Conservation (phyloP, 2,797 vertebrate species). For the Psittacula echo region DNA sequence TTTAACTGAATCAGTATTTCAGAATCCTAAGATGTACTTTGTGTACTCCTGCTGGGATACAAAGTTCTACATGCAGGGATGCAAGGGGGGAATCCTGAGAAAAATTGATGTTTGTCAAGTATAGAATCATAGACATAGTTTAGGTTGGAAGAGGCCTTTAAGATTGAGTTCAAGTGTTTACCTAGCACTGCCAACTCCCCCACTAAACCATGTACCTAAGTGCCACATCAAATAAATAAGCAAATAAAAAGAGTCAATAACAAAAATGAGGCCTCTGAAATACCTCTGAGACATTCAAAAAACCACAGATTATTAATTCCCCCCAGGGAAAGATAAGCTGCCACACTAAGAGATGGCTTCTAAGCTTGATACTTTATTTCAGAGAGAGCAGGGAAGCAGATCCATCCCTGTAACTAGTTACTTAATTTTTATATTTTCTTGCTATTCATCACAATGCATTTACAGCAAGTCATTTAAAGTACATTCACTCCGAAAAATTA, state of each 20-base stretch:
- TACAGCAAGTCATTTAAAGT: constrained; percentile 30
- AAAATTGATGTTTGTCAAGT: not conserved
- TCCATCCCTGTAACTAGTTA: not conserved
- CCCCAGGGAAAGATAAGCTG: not conserved
- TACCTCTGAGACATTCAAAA: not conserved
- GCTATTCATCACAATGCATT: constrained; percentile 16
- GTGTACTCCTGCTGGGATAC: not conserved
- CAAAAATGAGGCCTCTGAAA: not conserved
- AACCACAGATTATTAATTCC: fast-evolving
- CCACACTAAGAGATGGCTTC: not conserved
- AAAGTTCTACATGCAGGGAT: not conserved
- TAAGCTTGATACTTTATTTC: not conserved
- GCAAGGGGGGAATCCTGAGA: not conserved
- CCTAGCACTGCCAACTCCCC: not conserved
- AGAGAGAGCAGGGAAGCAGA: not conserved
- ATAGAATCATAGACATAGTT: not conserved
- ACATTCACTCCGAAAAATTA: constrained; percentile 18
- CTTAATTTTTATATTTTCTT: constrained; percentile 20
- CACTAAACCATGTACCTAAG: not conserved
- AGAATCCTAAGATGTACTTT: not conserved
- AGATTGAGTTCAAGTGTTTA: not conserved
- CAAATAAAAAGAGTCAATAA: not conserved
- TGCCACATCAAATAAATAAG: too few species aligned
- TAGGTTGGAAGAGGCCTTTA: not conserved
- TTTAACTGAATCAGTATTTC: not conserved